Percentiles rank a stretch among this genome's conserved stretches.
These are phyloP conservation scores for Cololabis saira DNA, from an alignment of 2,113 vertebrate genomes.

Conservation along the genomic window DNA sequence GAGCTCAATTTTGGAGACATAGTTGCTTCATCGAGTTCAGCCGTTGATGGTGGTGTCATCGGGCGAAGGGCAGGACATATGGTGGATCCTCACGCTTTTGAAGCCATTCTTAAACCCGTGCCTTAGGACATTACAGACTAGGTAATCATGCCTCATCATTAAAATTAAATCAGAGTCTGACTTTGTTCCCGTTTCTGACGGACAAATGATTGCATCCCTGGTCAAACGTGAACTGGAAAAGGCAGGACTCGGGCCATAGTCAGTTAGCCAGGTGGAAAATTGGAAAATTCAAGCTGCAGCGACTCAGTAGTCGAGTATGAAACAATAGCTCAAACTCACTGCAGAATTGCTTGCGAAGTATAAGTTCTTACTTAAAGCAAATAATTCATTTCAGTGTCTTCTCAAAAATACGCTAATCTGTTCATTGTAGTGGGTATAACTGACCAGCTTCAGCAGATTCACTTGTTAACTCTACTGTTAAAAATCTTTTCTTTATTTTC, in stretches of 20 bases:
- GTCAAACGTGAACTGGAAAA: conserved; percentile 56
- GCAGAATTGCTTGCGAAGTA: conserved; percentile 67
- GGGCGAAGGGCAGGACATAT: no score
- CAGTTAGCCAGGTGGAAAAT: conserved; percentile 77
- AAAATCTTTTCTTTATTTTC: conserved; percentile 44
- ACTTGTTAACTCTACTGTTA: conserved; percentile 49
- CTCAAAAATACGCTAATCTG: conserved; percentile 61
- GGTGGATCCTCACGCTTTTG: no score
- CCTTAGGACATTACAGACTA: no score
- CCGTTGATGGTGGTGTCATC: no score
- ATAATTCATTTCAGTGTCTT: conserved; percentile 74
- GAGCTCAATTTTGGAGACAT: no score
- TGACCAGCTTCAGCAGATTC: conserved; percentile 67
- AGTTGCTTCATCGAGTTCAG: no score
- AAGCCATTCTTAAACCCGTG: no score
- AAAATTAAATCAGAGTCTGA: conserved; percentile 15
- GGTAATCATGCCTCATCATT: conserved; percentile 10
- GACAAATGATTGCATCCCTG: conserved; percentile 65
- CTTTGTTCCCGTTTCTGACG: conserved; percentile 54
- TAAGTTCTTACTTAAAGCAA: conserved; percentile 74
- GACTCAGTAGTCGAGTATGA: conserved; percentile 82
- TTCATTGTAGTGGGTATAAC: conserved; percentile 61
- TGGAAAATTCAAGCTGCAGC: conserved; percentile 79
- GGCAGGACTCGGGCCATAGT: conserved; percentile 40
- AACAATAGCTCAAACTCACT: conserved; percentile 73